These are phyloP conservation scores for Camponotus floridanus DNA, from an alignment of 1,140 invertebrate genomes.

Conservation along the genomic window DNA sequence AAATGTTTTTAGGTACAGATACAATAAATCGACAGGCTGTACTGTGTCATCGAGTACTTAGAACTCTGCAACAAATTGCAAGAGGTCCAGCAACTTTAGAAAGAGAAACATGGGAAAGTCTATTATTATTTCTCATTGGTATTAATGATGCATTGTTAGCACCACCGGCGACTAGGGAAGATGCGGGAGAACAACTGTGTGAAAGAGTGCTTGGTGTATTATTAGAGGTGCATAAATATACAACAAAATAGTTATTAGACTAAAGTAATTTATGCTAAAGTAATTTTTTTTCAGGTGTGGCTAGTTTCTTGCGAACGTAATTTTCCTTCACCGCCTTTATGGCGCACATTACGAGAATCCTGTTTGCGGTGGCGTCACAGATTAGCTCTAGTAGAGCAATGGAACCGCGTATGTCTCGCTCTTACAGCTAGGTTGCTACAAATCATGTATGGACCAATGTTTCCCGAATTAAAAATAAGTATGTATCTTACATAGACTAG, in stretches of 20 bases:
- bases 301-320: conserved; percentile 95
- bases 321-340: conserved; percentile 96
- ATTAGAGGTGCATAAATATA: conserved; percentile 89
- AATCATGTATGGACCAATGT: conserved; percentile 96
- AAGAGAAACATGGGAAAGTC: conserved; percentile 95
- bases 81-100: conserved; percentile 92
- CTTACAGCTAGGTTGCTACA: conserved; percentile 94
- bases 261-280: not conserved
- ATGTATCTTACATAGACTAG: conserved; percentile 78
- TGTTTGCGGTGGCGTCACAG: conserved; percentile 97
- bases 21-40: conserved; percentile 97
- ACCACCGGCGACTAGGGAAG: conserved; percentile 96
- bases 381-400: conserved; percentile 96
- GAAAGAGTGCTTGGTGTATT: conserved; percentile 97
- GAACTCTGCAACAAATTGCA: conserved; percentile 95
- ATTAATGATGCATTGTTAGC: conserved; percentile 97
- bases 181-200: conserved; percentile 97
- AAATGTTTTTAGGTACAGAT: conserved; percentile 90
- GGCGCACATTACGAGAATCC: conserved; percentile 98
- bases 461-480: conserved; percentile 95
- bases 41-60: conserved; percentile 96
- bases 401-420: conserved; percentile 97
- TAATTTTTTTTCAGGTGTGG: conserved; percentile 89
- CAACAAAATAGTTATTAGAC: not conserved
- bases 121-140: conserved; percentile 95